These are phyloP conservation scores for Pantherophis guttatus DNA, from an alignment of 2,113 vertebrate species.

Conservation along the genomic window DNA sequence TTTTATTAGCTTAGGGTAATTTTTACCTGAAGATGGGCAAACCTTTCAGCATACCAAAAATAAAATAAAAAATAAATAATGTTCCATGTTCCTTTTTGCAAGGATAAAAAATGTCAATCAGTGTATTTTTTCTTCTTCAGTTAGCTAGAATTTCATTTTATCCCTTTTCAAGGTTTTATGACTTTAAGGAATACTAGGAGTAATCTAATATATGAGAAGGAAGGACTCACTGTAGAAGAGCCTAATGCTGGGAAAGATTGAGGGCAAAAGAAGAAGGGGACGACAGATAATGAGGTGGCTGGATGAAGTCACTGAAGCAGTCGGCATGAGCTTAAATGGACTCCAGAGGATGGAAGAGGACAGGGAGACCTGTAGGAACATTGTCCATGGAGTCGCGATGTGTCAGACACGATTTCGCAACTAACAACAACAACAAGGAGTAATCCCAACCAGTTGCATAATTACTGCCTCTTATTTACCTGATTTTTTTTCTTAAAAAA, in stretches of 20 bases:
- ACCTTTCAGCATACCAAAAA: not conserved
- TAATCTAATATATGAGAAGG: too few relatives aligned
- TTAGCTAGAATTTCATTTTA: not conserved
- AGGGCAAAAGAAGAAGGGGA: too few relatives aligned
- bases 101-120: not conserved
- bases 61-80: not conserved
- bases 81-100: not conserved
- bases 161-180: not conserved
- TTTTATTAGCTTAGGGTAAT: not conserved
- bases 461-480: not conserved
- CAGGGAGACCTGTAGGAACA: too few relatives aligned
- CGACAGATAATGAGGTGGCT: too few relatives aligned
- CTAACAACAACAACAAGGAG: not conserved
- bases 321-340: too few relatives aligned
- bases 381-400: too few relatives aligned
- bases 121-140: not conserved
- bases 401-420: too few relatives aligned
- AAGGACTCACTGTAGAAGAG: too few relatives aligned
- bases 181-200: not conserved
- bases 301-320: too few relatives aligned
- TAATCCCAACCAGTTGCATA: not conserved
- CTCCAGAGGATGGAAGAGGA: too few relatives aligned
- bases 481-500: too few relatives aligned
- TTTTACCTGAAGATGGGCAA: not conserved
- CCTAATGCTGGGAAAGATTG: too few relatives aligned